A percentile compares a stretch with the other conserved stretches of the same genome.
Conservation (phyloP, 2,113 vertebrate species). For the Cariama cristata region DNA sequence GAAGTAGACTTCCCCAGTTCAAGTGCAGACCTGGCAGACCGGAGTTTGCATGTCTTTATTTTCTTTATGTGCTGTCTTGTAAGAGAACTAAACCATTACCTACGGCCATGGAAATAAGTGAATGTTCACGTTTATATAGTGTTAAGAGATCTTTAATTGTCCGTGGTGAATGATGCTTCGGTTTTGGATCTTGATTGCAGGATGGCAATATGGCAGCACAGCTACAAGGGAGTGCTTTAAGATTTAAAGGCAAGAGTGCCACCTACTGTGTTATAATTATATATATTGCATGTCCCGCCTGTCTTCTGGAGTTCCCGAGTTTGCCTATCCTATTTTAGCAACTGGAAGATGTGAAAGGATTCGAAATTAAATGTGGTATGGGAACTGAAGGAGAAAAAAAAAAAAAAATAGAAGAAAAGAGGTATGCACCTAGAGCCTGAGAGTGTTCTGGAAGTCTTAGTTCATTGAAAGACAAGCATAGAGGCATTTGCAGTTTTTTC, state of each 20-base stretch:
- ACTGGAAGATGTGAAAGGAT: neutral
- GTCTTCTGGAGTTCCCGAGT: neutral
- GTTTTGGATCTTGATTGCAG: neutral
- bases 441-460: neutral
- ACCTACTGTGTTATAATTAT: conserved; percentile 32
- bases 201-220: conserved; percentile 11
- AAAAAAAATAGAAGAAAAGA: neutral
- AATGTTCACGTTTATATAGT: neutral
- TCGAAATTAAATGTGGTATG: neutral
- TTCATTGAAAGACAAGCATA: neutral
- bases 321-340: neutral
- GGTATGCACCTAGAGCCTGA: neutral
- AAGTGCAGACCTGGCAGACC: neutral
- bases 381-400: neutral
- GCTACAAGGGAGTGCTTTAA: neutral
- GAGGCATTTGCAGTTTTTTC: neutral
- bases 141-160: neutral
- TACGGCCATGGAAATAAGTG: neutral
- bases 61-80: neutral
- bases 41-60: neutral
- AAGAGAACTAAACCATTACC: neutral
- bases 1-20: neutral
- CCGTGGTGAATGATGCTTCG: neutral
- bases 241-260: conserved; percentile 57
- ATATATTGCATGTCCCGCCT: neutral